Percentiles rank a stretch among this genome's conserved stretches.
phyloP scores from a whole-genome alignment of 2,888 invertebrate genomes.

The Notodonta dromedarius region DNA sequence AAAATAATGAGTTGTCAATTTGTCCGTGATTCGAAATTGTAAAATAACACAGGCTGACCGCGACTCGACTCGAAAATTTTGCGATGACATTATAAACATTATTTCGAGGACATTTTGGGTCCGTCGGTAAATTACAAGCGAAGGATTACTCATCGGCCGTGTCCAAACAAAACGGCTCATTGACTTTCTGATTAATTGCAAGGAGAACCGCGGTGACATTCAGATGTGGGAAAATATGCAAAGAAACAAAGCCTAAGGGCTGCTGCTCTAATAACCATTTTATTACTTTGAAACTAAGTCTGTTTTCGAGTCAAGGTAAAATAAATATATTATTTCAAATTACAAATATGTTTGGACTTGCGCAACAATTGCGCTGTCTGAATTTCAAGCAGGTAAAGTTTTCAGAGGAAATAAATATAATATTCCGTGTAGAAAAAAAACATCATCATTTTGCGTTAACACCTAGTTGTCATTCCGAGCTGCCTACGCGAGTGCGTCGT shows the following conservation, averaged over 20 bases:
- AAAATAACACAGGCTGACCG: not conserved
- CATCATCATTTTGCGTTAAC: conserved; percentile 53
- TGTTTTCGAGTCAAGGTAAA: not conserved
- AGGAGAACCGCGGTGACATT: conserved; percentile 75
- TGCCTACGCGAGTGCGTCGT: conserved; percentile 67
- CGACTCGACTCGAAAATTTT: conserved; percentile 24
- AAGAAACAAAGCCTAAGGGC: conserved; percentile 43
- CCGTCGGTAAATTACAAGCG: conserved; percentile 65
- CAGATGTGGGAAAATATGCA: conserved; percentile 62
- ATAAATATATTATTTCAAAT: not conserved
- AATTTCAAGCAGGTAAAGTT: conserved; percentile 29
- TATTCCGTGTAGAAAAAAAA: conserved; percentile 37
- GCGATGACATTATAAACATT: conserved; percentile 45
- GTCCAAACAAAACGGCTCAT: conserved; percentile 82
- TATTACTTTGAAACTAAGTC: conserved; percentile 28
- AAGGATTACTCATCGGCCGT: conserved; percentile 77
- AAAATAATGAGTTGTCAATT: no score
- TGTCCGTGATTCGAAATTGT: not conserved
- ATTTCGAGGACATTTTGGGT: conserved; percentile 50
- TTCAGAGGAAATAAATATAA: conserved; percentile 34
- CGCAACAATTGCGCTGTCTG: conserved; percentile 5
- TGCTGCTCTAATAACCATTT: conserved; percentile 18
- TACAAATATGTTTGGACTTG: not conserved
- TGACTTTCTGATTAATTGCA: conserved; percentile 82
- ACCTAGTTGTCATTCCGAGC: conserved; percentile 73